Percentiles rank a stretch among this genome's conserved stretches.
phyloP scores from a whole-genome alignment of 2,113 vertebrate genomes.

The Passer domesticus region DNA sequence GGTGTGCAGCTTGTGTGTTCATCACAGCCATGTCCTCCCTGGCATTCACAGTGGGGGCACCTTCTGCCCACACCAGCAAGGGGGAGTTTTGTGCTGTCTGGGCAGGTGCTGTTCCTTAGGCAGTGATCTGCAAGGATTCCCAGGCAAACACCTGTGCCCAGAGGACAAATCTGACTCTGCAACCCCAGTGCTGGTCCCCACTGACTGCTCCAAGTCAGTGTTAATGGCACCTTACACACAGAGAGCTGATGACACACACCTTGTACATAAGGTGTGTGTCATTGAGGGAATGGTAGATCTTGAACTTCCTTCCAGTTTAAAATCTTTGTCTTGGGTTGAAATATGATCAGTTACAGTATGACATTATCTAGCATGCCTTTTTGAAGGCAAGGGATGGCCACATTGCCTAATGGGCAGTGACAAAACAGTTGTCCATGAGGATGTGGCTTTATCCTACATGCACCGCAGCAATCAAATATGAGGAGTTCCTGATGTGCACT shows the following conservation, averaged over 20 bases:
- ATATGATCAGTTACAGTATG: not conserved
- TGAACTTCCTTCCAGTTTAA: not conserved
- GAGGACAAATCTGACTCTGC: not conserved
- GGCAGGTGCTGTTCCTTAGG: not conserved
- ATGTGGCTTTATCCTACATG: not conserved
- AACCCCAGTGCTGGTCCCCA: not conserved
- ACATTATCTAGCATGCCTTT: not conserved
- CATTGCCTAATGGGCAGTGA: not conserved
- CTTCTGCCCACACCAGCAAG: not conserved
- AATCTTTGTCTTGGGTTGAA: not conserved
- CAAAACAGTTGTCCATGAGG: not conserved
- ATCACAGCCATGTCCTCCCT: not conserved
- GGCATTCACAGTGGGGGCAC: not conserved
- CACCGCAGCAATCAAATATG: accelerated
- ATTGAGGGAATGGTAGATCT: accelerated
- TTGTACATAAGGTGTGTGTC: not conserved
- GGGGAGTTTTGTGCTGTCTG: not conserved
- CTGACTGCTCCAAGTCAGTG: not conserved
- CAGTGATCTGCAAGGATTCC: not conserved
- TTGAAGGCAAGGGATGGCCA: not conserved
- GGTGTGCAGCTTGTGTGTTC: not conserved
- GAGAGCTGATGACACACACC: not conserved
- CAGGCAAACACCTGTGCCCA: not conserved
- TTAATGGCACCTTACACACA: not conserved
- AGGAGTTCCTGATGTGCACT: not conserved